Evolutionary conservation across 30 jellyfish, hydroid and myxozoan species (phyloP), one percentile per base, ranked within the genome.

Genomic region (Turritopsis rubra): DNA sequence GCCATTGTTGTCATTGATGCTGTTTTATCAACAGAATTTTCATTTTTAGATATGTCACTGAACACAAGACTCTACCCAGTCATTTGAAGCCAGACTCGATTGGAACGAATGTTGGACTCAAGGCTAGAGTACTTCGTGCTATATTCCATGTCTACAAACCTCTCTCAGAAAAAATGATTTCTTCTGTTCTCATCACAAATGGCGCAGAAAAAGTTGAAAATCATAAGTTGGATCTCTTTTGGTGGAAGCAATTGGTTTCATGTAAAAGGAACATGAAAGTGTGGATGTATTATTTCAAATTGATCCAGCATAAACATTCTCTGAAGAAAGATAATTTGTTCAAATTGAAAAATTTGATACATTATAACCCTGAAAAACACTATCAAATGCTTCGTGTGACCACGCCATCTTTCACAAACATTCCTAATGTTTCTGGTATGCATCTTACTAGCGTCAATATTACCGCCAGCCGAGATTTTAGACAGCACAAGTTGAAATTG

Each of bases 181-280:
- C 26, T 9, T 20, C 29, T 13, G 24, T 31, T 18, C 30, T 30
- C 0, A 24, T 75, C 18, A 70, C 66, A 65, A 86, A 83, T 53
- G 19, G 23, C n/a, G 1, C 88, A 1, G 18, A 54, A 1, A 66
- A 83, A 19, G 54, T 87, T 0, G 26, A 41, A 8, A 18, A 52
- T 65, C 29, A 25, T 52, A 81, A 29, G 25, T 81, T 87, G 75
- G 73, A 27, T 28, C 79, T 25, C 1, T 71, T 70, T 82, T 87
- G 95, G 95, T 87, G 95, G 95, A 81, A 87, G 81, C 81, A 82
- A 77, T 85, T 73, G 77, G 70, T 18, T 72, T 81, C 87, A 7
- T 20, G 66, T 29, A 87, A 60, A 73, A 60, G 75, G 31, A 31
- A 65, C 81, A 29, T 80, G 19, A 68, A 21, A 21, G 70, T 82